Evolutionary conservation across 2,113 vertebrate species (phyloP).

Genomic region (Rhizomys pruinosus): DNA sequence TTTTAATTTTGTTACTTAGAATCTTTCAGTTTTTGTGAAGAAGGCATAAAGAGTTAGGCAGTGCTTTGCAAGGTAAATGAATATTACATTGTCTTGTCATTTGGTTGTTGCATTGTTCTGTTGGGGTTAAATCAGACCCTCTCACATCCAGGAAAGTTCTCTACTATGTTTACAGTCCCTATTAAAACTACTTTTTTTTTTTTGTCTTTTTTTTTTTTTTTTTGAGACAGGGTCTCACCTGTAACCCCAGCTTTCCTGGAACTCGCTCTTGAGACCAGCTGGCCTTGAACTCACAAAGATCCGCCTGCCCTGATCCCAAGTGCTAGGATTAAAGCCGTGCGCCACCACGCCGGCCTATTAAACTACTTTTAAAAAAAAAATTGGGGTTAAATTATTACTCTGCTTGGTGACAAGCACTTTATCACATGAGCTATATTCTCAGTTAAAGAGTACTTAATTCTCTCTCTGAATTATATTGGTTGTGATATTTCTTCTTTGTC

Average conservation of each 20-base stretch:
- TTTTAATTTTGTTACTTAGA: not conserved
- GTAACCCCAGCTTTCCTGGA: no score
- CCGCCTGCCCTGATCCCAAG: no score
- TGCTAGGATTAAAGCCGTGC: no score
- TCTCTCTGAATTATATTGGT: not conserved
- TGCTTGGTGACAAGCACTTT: no score
- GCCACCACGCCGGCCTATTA: not conserved
- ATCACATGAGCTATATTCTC: not conserved
- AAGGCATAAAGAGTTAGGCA: not conserved
- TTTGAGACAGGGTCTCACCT: no score
- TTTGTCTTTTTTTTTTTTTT: no score
- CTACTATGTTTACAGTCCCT: no score
- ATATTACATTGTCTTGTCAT: not conserved
- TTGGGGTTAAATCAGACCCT: not conserved
- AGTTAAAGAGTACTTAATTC: not conserved
- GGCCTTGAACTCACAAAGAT: no score
- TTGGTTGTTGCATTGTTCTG: not conserved
- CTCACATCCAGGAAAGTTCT: no score
- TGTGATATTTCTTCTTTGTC: no score
- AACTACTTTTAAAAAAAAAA: not conserved
- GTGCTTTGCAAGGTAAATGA: not conserved
- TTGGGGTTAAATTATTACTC: not conserved
- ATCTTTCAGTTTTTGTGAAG: not conserved
- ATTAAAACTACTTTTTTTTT: no score
- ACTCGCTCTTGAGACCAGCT: no score